Base-by-base conservation (phyloP, 1,140 invertebrate species). In the Ips typographus region DNA sequence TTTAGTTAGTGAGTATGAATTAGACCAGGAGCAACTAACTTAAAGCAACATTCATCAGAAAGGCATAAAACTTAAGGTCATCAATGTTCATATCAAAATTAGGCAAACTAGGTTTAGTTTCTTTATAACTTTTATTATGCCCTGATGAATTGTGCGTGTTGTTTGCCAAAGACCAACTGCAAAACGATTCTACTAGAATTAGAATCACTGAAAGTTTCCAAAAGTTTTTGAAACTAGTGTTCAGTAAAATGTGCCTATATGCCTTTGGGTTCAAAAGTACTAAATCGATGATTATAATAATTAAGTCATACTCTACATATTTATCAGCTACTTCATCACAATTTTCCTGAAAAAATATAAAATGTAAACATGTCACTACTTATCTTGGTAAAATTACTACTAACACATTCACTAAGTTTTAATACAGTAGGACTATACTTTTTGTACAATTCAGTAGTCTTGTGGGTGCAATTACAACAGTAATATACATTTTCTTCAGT, bases 251-350 rank as follows among this genome's bases (percentile, higher is more conserved):
- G 82, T 95, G 94, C 51, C 93, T 84, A 76, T 94, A 94, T 1
- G 93, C 93, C 68, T 88, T 84, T 62, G 85, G 87, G 53, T 92
- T 91, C 56, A 95, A 83, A 4, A 96, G 77, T 5, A 95, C 83
- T 3, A 93, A 80, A 81, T 95, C 93, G 71, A 95, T 89, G 68
- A 94, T 85, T 0, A 95, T 88, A 71, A 94, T 90, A 3, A 93
- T 88, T 38, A 88, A 84, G 77, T 95, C 94, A 81, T 92, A 94
- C 80, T 96, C 94, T 64, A 95, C 89, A 73, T 95, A 96, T 78
- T 94, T 94, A 76, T 95, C 94, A 8, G 92, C 91, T 38, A 90
- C 78, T 67, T 86, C 80, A 7, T 87, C 85, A 75, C 94, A 95
- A 62, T 84, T 82, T 38, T 84, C 84, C 92, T 94, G 77, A 77